Conservation (phyloP, 2,113 vertebrate species). For the Sialia sialis region DNA sequence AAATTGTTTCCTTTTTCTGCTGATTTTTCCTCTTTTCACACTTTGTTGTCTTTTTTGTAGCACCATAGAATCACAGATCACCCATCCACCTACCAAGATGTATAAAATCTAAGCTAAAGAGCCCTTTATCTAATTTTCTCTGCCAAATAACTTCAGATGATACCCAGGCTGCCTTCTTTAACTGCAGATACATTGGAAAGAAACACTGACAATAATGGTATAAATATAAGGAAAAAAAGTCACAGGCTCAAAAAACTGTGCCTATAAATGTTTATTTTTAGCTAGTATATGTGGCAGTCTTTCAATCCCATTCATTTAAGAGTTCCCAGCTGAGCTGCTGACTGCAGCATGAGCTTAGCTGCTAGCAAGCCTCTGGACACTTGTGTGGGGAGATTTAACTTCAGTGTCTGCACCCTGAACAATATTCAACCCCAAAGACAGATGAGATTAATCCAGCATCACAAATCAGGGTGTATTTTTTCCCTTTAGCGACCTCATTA, state of each 20-base stretch:
- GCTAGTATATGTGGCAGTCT: neutral
- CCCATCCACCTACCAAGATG: neutral
- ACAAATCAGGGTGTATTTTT: accelerated
- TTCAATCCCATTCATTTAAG: neutral
- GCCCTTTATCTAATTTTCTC: neutral
- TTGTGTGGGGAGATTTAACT: neutral
- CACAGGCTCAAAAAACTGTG: neutral
- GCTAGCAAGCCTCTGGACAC: neutral
- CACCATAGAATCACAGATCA: neutral
- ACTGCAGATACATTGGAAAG: neutral
- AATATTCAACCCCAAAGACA: neutral
- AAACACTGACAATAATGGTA: neutral
- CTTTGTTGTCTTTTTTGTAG: neutral
- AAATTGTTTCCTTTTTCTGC: neutral
- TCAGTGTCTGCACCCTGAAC: neutral
- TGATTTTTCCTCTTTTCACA: neutral
- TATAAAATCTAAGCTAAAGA: neutral
- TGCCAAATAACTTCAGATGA: neutral
- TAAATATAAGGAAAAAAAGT: neutral
- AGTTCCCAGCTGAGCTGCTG: neutral
- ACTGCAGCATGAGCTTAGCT: neutral
- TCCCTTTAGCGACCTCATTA: neutral
- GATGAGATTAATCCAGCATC: neutral
- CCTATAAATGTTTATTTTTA: neutral
- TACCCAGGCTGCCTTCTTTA: neutral